Evolutionary conservation across 2,888 invertebrate species (phyloP).

Genomic region (Drosophila paramelanica): DNA sequence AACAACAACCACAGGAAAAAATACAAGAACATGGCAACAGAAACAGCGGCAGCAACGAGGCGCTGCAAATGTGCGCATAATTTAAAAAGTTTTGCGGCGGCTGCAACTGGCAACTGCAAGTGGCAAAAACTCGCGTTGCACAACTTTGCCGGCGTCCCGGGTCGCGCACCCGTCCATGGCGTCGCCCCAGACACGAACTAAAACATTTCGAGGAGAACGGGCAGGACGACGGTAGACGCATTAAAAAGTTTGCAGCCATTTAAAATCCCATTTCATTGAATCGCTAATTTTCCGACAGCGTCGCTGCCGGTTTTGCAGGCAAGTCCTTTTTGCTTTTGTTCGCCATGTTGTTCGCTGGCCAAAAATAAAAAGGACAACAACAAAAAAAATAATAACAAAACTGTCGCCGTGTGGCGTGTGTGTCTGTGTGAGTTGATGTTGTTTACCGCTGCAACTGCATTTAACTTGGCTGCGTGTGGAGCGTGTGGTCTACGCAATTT

Average conservation of each 20-base stretch:
- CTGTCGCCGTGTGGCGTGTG: slow-evolving; percentile 6
- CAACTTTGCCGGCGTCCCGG: slow-evolving; percentile 65
- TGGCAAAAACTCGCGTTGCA: slow-evolving; percentile 70
- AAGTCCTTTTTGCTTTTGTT: slow-evolving; percentile 38
- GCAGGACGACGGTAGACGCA: slow-evolving; percentile 60
- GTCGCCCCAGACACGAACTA: slow-evolving; percentile 53
- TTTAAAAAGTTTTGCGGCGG: slow-evolving; percentile 77
- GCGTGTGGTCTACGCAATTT: slow-evolving; percentile 3
- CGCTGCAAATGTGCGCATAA: slow-evolving; percentile 77
- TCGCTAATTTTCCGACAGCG: slow-evolving; percentile 81
- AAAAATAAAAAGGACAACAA: slow-evolving; percentile 33
- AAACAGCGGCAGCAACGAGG: slow-evolving; percentile 19
- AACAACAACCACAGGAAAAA: slow-evolving; percentile 14
- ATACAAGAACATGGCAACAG: not conserved
- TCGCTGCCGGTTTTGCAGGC: slow-evolving; percentile 41
- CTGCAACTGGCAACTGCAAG: slow-evolving; percentile 73
- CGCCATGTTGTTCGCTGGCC: slow-evolving; percentile 36
- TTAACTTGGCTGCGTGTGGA: slow-evolving; percentile 13
- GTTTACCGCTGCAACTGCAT: slow-evolving; percentile 17
- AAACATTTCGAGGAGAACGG: slow-evolving; percentile 45
- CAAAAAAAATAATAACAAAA: slow-evolving; percentile 24
- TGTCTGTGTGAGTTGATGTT: slow-evolving; percentile 21
- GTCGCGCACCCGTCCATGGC: slow-evolving; percentile 37
- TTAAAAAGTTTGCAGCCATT: slow-evolving; percentile 82
- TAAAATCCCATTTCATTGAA: slow-evolving; percentile 83